Base-by-base conservation (phyloP, 2,888 invertebrate genomes). In the Synergus laeviventris region DNA sequence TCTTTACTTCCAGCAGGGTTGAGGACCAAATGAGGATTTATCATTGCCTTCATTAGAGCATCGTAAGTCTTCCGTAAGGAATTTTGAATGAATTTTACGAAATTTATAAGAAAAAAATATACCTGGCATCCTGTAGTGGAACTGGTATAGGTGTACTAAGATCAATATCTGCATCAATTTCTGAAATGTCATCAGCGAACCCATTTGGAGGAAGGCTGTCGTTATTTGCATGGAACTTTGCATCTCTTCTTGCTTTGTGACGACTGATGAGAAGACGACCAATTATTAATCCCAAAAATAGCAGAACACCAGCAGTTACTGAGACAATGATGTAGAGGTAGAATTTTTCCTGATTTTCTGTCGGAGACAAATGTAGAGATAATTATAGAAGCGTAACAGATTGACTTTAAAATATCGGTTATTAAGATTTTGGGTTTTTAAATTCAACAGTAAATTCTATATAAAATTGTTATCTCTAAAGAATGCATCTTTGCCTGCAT, bases 111-210 rank as follows among this genome's bases (percentile, higher is more conserved):
- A n/a, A n/a, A 31, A 31, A 31, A 31, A 5, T 31, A 31, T 31
- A 31, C 31, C 31, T 31, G 2, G 89, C 85, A 76, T 90, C 89
- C 78, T 90, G 90, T 88, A 91, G 89, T 49, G 90, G 94, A 8
- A 94, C 93, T 9, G 95, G 94, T 24, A 94, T 93, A 3, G 95
- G 94, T 45, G 94, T 94, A 73, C 94, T 94, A 82, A 95, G 93
- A 88, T 95, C 95, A 78, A 95, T 95, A 86, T 96, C 95, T 64
- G 95, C 95, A 90, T 96, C 96, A 60, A 96, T 94, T 91, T 97
- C 97, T 85, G 96, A 96, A 91, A 97, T 95, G 91, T 96, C 96
- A 91, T 97, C 97, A 84, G 94, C 95, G 91, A 97, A 96, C 77
- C 96, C 96, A 89, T 96, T 95, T 5, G 31, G 31, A 16, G 96